Base-by-base conservation (phyloP, 2,888 invertebrate genomes). In the Prenolepis imparis region DNA sequence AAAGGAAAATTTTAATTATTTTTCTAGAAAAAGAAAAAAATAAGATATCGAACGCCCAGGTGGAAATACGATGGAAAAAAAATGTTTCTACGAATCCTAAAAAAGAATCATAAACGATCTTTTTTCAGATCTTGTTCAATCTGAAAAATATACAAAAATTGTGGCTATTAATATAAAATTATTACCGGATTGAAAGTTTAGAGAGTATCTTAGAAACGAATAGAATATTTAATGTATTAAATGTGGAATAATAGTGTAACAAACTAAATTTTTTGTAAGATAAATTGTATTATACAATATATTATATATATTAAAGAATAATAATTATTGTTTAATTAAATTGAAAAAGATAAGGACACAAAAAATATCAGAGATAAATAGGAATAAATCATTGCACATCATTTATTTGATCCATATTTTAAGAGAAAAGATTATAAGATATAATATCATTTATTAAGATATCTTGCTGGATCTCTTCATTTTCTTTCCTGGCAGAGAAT, bases 331-430 rank as follows among this genome's bases (percentile, higher is more conserved):
- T n/a, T 9, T 39, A 39, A n/a, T 2, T 55, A 66, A 12, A 55
- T 41, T 41, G 5, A 4, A 64, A 39, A 61, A 12, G n/a, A 75
- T 75, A 67, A 41, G 3, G 24, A 67, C 4, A 52, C 24, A 39
- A 75, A 28, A 74, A 67, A 15, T 75, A n/a, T 55, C 9, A 24
- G 4, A 52, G 24, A 15, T n/a, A 44, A 15, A 52, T 44, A 44
- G 12, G 15, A 52, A 2, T 52, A 52, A 24, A 24, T 21, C 28
- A 24, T 36, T 64, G 48, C 21, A 36, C 32, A 21, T 24, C 12
- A 12, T 64, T 67, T 67, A 67, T 77, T 41, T 39, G 41, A 59
- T 8, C 1, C 12, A 73, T n/a, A 28, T 52, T 52, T n/a, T 52
- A 52, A 52, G 52, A n/a, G 3, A n/a, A n/a, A 2, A n/a, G 12